A percentile compares a stretch with the other conserved stretches of the same genome.
These are phyloP conservation scores for Pseudochaenichthys georgianus DNA, from an alignment of 2,797 vertebrate species.

Conservation along the genomic window DNA sequence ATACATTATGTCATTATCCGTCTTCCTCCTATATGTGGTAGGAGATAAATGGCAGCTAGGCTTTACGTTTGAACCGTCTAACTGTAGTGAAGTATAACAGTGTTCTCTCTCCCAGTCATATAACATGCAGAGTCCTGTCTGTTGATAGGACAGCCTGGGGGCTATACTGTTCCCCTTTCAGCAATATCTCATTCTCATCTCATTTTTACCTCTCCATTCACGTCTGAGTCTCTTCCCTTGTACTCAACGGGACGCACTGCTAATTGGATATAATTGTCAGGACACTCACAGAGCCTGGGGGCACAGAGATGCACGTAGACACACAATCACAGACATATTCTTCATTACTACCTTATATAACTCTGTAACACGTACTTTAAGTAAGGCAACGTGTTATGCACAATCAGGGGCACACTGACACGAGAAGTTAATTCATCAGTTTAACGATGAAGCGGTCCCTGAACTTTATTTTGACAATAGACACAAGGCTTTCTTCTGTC, in stretches of 20 bases:
- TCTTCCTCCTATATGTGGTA: constrained; percentile 10
- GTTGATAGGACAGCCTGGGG: constrained; percentile 35
- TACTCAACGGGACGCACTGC: constrained; percentile 30
- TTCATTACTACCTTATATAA: constrained; percentile 47
- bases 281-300: constrained; percentile 33
- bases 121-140: constrained; percentile 49
- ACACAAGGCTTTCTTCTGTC: constrained; percentile 26
- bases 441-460: constrained; percentile 9
- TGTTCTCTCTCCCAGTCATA: constrained; percentile 5
- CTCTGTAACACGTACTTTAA: constrained; percentile 23
- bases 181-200: constrained; percentile 38
- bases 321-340: constrained; percentile 13
- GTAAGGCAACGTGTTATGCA: constrained; percentile 20
- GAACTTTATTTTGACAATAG: constrained; percentile 32
- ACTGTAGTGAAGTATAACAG: constrained; percentile 3
- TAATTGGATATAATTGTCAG: constrained; percentile 47
- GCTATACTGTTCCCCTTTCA: constrained; percentile 45
- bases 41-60: background rate
- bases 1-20: constrained; percentile 4
- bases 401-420: constrained; percentile 24
- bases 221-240: background rate
- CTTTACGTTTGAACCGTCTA: background rate
- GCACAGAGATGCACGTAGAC: constrained; percentile 14
- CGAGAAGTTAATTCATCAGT: constrained; percentile 16
- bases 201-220: background rate